phyloP scores from a whole-genome alignment of 2,113 vertebrate species.

The Malurus elegans region DNA sequence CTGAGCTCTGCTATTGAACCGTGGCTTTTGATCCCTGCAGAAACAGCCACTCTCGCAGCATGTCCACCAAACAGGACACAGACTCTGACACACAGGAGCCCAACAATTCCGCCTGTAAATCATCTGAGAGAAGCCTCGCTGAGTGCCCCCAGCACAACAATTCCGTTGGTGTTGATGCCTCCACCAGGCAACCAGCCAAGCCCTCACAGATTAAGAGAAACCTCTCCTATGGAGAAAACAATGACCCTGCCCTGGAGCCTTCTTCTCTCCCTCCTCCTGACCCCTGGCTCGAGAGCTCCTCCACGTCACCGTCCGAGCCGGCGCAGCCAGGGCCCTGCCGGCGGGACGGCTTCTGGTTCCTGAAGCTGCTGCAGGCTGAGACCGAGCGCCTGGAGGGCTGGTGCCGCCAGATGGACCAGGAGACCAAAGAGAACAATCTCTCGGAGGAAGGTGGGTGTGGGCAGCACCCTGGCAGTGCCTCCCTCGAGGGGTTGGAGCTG shows the following conservation, averaged over 20 bases:
- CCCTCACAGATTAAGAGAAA: constrained; percentile 93
- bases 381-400: constrained; percentile 95
- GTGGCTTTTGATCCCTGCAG: constrained; percentile 68
- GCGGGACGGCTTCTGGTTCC: constrained; percentile 95
- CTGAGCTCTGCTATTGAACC: background rate
- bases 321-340: constrained; percentile 81
- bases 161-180: constrained; percentile 74
- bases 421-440: constrained; percentile 96
- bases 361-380: constrained; percentile 96
- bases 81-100: constrained; percentile 91
- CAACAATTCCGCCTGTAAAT: constrained; percentile 80
- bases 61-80: constrained; percentile 94
- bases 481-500: background rate
- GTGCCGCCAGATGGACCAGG: constrained; percentile 99
- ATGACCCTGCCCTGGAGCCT: constrained; percentile 92
- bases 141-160: constrained; percentile 86
- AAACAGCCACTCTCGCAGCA: constrained; percentile 88
- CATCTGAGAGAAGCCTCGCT: constrained; percentile 87
- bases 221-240: constrained; percentile 95
- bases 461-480: background rate
- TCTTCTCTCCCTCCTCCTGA: constrained; percentile 95
- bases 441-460: constrained; percentile 89
- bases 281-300: constrained; percentile 93
- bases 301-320: constrained; percentile 74
- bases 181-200: constrained; percentile 85